Conservation (phyloP, 2,888 invertebrate species). For the Phrixothrix hirtus region DNA sequence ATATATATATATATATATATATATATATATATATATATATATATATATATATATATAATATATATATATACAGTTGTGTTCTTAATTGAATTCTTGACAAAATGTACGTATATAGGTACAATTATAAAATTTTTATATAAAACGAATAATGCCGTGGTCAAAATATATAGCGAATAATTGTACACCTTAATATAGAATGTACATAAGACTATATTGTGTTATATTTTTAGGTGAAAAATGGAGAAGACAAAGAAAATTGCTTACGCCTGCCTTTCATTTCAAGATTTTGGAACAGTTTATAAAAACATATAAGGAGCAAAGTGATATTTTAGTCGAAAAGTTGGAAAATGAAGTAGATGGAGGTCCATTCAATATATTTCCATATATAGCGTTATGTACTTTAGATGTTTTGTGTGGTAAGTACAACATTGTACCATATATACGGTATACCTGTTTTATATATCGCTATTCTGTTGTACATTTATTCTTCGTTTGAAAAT, state of each 20-base stretch:
- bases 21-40: neutral
- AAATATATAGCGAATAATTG: too few species aligned
- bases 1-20: neutral
- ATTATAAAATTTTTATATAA: too few species aligned
- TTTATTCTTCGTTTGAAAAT: too few species aligned
- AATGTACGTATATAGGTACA: neutral
- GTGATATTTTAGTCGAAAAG: slow-evolving; percentile 17
- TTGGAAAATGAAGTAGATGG: slow-evolving; percentile 17
- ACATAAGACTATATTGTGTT: too few species aligned
- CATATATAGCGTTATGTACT: slow-evolving; percentile 32
- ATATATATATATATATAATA: neutral
- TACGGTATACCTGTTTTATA: too few species aligned
- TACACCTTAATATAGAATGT: too few species aligned
- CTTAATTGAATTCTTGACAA: neutral
- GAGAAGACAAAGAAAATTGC: slow-evolving; percentile 68
- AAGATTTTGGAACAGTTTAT: slow-evolving; percentile 32
- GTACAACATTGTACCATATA: too few species aligned
- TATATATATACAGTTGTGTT: neutral
- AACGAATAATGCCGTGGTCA: too few species aligned
- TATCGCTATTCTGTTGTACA: too few species aligned
- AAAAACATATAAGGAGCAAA: slow-evolving; percentile 19
- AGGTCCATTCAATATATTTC: slow-evolving; percentile 33
- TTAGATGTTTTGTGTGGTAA: slow-evolving; percentile 40
- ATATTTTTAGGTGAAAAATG: slow-evolving; percentile 53
- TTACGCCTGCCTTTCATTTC: slow-evolving; percentile 80